Base-by-base conservation (phyloP, 1,140 invertebrate genomes). In the Alviniconcha marisindica region DNA sequence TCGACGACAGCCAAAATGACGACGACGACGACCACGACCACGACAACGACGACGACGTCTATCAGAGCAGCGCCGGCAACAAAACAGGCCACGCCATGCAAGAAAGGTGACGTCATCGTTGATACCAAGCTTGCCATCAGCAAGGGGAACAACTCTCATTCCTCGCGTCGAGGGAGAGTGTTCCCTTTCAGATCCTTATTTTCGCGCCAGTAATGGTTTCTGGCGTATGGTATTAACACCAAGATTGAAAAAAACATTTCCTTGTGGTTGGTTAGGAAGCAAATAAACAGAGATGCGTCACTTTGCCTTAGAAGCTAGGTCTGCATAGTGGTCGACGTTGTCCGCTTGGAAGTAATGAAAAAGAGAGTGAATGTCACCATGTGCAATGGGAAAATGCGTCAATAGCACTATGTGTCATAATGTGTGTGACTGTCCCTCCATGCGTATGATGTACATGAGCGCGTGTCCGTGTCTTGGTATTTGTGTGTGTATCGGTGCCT, bases 231-330 rank as follows among this genome's bases (percentile, higher is more conserved):
- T n/a, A n/a, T n/a, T n/a, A n/a, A n/a, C n/a, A n/a, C n/a, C n/a
- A n/a, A n/a, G 40, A 36, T 71, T 71, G 18, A 28, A 71, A 10
- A 36, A 33, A 71, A 24, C 12, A 33, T n/a, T 28, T 33, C 2
- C 15, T 66, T 4, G 63, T 31, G 63, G 28, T 33, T 28, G 31
- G n/a, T 12, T 5, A 7, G 28, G 63, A 33, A 38, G 21, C 7
- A 71, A 5, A 3, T 71, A 21, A 33, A 69, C 12, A 14, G 28
- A 69, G 28, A 40, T 40, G 14, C 24, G 36, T 51, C 73, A 51
- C 44, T 51, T 51, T 54, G 44, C 40, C 73, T 76, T 76, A 76
- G 42, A 40, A n/a, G 36, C 15, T 40, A 71, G 69, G 36, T 40
- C 36, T 71, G 24, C 69, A 71, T 36, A 36, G 36, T 14, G 40